A percentile compares a stretch with the other conserved stretches of the same genome.
These are phyloP conservation scores for Zygaena filipendulae DNA, from an alignment of 2,888 invertebrate genomes.

Conservation along the genomic window DNA sequence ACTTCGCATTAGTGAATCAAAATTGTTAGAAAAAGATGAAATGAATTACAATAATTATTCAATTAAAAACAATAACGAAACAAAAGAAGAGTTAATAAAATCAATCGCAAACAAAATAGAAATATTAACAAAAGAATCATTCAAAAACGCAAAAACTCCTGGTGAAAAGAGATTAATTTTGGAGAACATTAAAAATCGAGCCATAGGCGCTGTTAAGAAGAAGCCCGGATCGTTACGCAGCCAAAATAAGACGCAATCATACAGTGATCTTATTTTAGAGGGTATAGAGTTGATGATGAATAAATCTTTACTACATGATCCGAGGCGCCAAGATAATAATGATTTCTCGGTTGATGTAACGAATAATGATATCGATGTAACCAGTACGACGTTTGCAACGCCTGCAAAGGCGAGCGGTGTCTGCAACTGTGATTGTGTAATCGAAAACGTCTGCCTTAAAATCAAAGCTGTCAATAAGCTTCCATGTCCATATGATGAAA, in stretches of 20 bases:
- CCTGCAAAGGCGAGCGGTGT: too few species aligned
- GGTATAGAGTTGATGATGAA: constrained; percentile 21
- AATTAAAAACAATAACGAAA: constrained; percentile 2
- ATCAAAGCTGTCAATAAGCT: constrained; percentile 30
- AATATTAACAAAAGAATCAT: constrained; percentile 20
- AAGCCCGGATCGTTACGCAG: too few species aligned
- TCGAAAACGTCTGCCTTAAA: constrained; percentile 25
- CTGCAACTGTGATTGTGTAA: constrained; percentile 18
- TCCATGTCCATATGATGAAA: constrained; percentile 26
- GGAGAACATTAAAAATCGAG: constrained; percentile 23
- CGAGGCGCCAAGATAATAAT: too few species aligned
- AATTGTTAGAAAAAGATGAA: too few species aligned
- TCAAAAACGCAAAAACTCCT: constrained; percentile 19
- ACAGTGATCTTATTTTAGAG: constrained; percentile 21
- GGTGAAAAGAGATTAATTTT: constrained; percentile 22
- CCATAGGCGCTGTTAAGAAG: too few species aligned
- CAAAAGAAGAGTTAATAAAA: constrained; percentile 12
- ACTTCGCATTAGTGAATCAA: too few species aligned
- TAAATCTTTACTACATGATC: too few species aligned
- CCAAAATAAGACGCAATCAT: too few species aligned
- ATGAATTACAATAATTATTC: constrained; percentile 2
- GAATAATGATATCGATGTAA: too few species aligned
- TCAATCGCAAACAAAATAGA: constrained; percentile 27
- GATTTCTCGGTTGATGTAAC: too few species aligned
- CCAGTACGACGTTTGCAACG: too few species aligned